Conservation (phyloP, 2,113 vertebrate genomes). For the Antigone vipio region DNA sequence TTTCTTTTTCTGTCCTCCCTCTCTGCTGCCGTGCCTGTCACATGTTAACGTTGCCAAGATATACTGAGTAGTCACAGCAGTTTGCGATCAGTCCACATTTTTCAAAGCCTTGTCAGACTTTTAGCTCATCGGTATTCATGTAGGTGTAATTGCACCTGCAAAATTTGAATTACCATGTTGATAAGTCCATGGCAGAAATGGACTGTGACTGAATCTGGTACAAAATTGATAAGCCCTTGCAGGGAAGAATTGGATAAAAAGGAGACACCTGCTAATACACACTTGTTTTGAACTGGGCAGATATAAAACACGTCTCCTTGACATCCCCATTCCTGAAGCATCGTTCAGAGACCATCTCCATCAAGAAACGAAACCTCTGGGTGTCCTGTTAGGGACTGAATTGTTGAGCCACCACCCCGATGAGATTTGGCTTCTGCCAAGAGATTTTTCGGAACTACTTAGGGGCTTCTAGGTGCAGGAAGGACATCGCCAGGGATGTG, state of each 20-base stretch:
- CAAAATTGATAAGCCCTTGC: background rate
- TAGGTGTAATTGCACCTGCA: background rate
- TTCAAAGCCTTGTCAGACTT: background rate
- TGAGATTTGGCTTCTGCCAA: background rate
- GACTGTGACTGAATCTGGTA: background rate
- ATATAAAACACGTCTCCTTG: background rate
- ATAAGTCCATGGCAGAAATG: background rate
- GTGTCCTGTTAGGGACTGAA: background rate
- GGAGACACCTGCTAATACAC: background rate
- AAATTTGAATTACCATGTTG: background rate
- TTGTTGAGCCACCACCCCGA: background rate
- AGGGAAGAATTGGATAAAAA: background rate
- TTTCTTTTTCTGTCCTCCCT: background rate
- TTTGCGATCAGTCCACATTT: background rate
- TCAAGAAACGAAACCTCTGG: background rate
- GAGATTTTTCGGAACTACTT: background rate
- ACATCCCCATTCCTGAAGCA: background rate
- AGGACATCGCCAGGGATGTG: background rate
- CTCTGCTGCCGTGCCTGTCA: background rate
- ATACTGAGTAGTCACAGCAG: background rate
- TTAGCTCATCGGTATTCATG: background rate
- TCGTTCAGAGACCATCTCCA: background rate
- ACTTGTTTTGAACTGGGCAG: background rate
- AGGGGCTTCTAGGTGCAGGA: background rate
- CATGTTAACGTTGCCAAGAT: accelerated